Conservation (phyloP, 2,888 invertebrate genomes). For the Nomada flava region DNA sequence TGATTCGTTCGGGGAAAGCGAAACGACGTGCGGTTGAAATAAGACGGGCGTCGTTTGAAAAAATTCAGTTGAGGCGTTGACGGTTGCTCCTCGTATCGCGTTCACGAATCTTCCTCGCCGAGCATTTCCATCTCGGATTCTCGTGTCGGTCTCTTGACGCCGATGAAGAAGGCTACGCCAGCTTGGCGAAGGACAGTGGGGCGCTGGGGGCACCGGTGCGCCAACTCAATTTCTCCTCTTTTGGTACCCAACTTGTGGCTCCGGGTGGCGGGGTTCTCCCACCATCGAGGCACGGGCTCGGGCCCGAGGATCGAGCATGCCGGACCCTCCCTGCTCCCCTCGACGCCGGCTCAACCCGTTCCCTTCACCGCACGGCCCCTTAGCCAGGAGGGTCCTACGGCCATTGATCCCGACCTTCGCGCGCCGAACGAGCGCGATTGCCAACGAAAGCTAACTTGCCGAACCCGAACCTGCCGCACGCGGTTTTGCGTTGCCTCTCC, state of each 20-base stretch:
- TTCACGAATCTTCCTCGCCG: slow-evolving; percentile 25
- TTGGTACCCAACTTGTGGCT: slow-evolving; percentile 75
- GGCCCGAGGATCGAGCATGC: slow-evolving; percentile 62
- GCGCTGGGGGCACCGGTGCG: slow-evolving; percentile 64
- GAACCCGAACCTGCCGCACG: slow-evolving; percentile 82
- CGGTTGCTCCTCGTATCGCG: neutral
- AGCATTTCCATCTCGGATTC: slow-evolving; percentile 53
- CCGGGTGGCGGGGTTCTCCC: slow-evolving; percentile 62
- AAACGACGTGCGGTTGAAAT: neutral
- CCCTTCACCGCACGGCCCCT: slow-evolving; percentile 31
- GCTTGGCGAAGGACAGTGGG: slow-evolving; percentile 11
- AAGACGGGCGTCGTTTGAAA: neutral
- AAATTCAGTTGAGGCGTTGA: neutral
- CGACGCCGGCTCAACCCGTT: slow-evolving; percentile 33
- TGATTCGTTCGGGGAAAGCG: neutral
- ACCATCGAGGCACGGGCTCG: slow-evolving; percentile 23
- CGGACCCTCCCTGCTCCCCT: slow-evolving; percentile 60
- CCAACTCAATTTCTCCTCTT: slow-evolving; percentile 76
- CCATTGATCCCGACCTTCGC: slow-evolving; percentile 85
- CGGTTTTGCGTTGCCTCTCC: slow-evolving; percentile 63
- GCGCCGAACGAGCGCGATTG: slow-evolving; percentile 83
- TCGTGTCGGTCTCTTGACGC: slow-evolving; percentile 35
- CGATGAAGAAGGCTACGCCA: slow-evolving; percentile 33
- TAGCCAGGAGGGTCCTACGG: slow-evolving; percentile 81
- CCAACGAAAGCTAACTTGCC: slow-evolving; percentile 82